Evolutionary conservation across 2,113 vertebrate species (phyloP), one percentile per base, ranked within the genome.

Genomic region (Psittacula cyanocephala): DNA sequence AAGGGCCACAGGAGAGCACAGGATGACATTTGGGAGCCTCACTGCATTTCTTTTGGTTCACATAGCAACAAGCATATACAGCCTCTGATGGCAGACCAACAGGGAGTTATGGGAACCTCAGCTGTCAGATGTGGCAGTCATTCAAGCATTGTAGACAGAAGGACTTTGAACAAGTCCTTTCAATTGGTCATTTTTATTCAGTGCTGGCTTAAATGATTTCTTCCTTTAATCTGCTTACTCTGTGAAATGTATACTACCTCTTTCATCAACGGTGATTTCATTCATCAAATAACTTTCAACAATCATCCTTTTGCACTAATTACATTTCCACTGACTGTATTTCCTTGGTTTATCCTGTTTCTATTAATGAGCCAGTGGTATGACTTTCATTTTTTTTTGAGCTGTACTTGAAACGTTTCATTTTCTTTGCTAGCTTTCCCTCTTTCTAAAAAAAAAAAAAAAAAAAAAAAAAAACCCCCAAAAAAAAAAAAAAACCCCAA

Each of bases 1-100:
- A 52, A 57, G 55, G 43, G 90, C 47, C 72, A 43, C 39, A 27
- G 39, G 63, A 75, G 47, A 86, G 65, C 67, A 86, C 9, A 64
- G 24, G 71, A 31, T 24, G 37, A 41, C 37, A 69, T 83, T 41
- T 85, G 59, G 60, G 77, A 88, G 55, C 31, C 22, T 89, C 86
- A 71, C 71, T 59, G 47, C 37, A n/a, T 88, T 97, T 92, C 59
- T 96, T 83, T 96, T 80, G 27, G 96, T 97, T 98, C 86, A 87
- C 97, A 94, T 96, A 96, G 96, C 96, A 98, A 96, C 93, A 84
- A 96, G 91, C 83, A 93, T 95, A 96, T 96, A 82, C 76, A 97
- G 87, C 95, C 92, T 96, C 88, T 88, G 93, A 94, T 96, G 76
- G 77, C 70, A 96, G 50, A 88, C 49, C 96, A 86, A 87, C 11